Evolutionary conservation across 1,140 invertebrate species (phyloP), one percentile per base, ranked within the genome.

Genomic region (Hermetia illucens): DNA sequence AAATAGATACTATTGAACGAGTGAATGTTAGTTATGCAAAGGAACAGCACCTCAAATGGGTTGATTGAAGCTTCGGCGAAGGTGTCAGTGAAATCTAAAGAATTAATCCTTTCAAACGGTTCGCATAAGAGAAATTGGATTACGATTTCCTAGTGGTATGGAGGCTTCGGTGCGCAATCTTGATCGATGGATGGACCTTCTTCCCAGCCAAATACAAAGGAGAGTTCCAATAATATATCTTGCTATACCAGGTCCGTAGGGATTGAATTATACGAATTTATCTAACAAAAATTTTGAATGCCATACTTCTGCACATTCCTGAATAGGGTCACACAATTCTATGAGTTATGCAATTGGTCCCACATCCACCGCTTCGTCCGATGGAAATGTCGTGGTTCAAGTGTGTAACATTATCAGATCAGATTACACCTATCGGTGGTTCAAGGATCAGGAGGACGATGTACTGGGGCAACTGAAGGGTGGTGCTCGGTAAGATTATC

Each of bases 311-410:
- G 20, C 16, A 31, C 4, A 57, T 62, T 25, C 51, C 2, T 37
- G 10, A 16, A 5, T 18, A 82, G 82, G 82, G 44, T 79, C 77
- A 35, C 81, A 85, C 63, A 75, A 85, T 54, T 79, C 79, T 44
- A 77, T 79, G 66, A 81, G 76, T n/a, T 81, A 74, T 49, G 71
- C 69, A 2, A 75, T 85, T 25, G 72, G 69, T 35, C 29, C 38
- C 5, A 50, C 64, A 34, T 64, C 67, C 3, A 51, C 79, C 3
- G 70, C 76, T 4, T 79, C 79, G 0, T 80, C 83, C 56, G 71
- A 75, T 18, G 69, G 74, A 15, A 52, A 57, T 2, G 50, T 70
- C 21, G 60, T 81, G 10, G 64, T 69, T 40, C 55, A 61, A 39
- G 61, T 73, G 45, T 71, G 70, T 38, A 68, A 71, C n/a, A n/a